phyloP scores from a whole-genome alignment of 2,797 vertebrate species.

The Antennarius maculatus region DNA sequence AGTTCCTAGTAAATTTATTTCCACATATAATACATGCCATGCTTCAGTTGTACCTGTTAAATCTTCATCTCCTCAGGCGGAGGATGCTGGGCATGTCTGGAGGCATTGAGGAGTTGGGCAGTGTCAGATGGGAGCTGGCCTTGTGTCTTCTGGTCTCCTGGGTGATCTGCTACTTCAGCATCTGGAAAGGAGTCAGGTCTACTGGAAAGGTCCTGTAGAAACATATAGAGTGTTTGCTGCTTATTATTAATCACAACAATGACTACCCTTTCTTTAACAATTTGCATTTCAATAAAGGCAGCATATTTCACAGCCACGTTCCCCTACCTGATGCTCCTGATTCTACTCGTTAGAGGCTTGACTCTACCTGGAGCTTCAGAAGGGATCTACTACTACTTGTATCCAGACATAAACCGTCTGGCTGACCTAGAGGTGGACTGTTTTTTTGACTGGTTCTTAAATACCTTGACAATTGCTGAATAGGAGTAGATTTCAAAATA shows the following conservation, averaged over 20 bases:
- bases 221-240: no score
- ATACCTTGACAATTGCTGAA: no score
- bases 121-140: conserved; percentile 64
- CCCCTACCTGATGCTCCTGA: conserved; percentile 67
- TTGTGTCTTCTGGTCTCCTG: conserved; percentile 60
- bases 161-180: conserved; percentile 66
- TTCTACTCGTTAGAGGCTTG: conserved; percentile 66
- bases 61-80: conserved; percentile 29
- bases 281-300: conserved; percentile 27
- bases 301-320: conserved; percentile 71
- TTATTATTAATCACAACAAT: no score
- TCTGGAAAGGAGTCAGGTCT: conserved; percentile 71
- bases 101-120: conserved; percentile 67
- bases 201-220: conserved; percentile 55
- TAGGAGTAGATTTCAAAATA: no score
- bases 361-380: conserved; percentile 72
- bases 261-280: neutral
- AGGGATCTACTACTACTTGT: conserved; percentile 67
- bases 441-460: conserved; percentile 12
- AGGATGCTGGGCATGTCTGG: conserved; percentile 52
- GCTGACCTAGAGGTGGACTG: conserved; percentile 48
- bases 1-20: no score
- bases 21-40: no score
- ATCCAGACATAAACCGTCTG: conserved; percentile 58
- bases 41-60: no score